phyloP scores from a whole-genome alignment of 2,888 invertebrate species.

The Metallyticus violacea region DNA sequence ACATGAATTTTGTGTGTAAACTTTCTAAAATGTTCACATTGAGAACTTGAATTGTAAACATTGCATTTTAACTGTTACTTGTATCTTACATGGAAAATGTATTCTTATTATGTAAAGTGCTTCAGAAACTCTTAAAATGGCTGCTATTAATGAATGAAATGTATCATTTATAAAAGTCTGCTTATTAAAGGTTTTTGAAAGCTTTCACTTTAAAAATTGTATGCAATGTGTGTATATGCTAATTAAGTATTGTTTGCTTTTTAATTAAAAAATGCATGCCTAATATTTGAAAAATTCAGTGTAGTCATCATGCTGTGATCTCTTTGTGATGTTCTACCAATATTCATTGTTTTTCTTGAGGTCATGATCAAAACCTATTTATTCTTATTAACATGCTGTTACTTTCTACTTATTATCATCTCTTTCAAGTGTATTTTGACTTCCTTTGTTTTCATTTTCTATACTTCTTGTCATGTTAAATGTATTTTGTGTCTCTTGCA shows the following conservation, averaged over 20 bases:
- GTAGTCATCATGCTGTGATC: slow-evolving; percentile 3
- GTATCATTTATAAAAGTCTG: background rate
- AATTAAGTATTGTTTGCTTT: background rate
- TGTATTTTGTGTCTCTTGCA: background rate
- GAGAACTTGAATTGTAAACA: background rate
- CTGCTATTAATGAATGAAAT: background rate
- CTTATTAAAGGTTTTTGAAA: background rate
- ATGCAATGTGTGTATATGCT: background rate
- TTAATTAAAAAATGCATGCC: background rate
- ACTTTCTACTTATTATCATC: background rate
- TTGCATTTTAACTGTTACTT: background rate
- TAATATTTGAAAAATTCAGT: background rate
- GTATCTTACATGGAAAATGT: background rate
- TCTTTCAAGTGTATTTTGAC: background rate
- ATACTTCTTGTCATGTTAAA: background rate
- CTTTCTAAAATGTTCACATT: background rate
- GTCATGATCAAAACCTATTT: background rate
- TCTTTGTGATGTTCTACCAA: background rate
- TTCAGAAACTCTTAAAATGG: background rate
- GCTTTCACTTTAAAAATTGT: background rate
- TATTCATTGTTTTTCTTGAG: background rate
- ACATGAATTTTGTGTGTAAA: background rate
- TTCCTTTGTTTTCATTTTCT: background rate
- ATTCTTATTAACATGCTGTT: background rate
- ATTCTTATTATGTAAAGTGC: background rate